Base-by-base conservation (phyloP, 1,140 invertebrate species). In the Ectropis grisescens region DNA sequence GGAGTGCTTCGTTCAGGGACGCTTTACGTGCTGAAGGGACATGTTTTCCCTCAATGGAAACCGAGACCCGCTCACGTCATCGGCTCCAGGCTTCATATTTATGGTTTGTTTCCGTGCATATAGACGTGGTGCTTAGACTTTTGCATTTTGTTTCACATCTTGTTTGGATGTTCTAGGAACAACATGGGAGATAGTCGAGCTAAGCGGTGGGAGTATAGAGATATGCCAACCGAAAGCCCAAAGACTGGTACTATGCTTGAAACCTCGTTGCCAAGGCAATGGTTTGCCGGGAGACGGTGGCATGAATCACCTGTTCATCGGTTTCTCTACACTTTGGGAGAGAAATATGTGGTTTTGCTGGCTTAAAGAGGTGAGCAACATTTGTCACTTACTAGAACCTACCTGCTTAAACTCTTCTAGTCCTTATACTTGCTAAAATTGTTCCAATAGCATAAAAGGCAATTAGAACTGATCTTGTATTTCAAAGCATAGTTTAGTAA, bases 31-130 rank as follows among this genome's bases (percentile, higher is more conserved):
- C 62, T 90, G 24, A 90, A 90, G 60, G 88, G 88, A 23, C 83
- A 89, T 38, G 88, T 89, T 32, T 88, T 89, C 55, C 88, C 88
- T 6, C 87, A 89, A 60, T 89, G 88, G 88, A 87, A 87, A 56
- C 80, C 83, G 26, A 70, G 87, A 36, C 75, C 83, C 5, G 75
- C 88, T 3, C 84, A 87, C 38, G 74, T 90, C 39, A 76, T 87
- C 48, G 86, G 86, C 41, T 86, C 85, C n/a, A 76, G 85, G 37
- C 70, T 90, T 22, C 84, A 88, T 51, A 84, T 88, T 35, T 87
- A 84, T 37, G 69, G 70, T 74, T 44, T 34, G 65, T 34, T 16
- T 30, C 28, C 22, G n/a, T n/a, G n/a, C n/a, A n/a, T n/a, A n/a
- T n/a, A 19, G n/a, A 31, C 30, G n/a, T n/a, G n/a, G n/a, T n/a